phyloP scores from a whole-genome alignment of 2,797 vertebrate genomes.

The Acrossocheilus wenchowensis region DNA sequence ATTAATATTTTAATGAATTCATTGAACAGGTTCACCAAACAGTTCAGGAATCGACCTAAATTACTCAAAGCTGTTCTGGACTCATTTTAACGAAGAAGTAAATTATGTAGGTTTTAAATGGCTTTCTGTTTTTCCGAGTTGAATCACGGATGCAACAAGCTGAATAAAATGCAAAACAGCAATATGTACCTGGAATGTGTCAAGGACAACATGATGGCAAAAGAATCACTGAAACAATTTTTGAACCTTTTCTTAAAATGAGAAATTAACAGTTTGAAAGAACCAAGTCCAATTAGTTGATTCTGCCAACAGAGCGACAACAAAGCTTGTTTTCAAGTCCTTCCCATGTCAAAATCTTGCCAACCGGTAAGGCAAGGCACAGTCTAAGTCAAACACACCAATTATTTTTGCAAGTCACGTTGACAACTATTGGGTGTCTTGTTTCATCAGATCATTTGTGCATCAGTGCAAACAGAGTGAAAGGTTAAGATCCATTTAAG shows the following conservation, averaged over 20 bases:
- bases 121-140: neutral
- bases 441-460: constrained; percentile 11
- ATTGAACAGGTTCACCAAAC: neutral
- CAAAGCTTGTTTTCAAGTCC: neutral
- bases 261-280: neutral
- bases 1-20: neutral
- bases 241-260: neutral
- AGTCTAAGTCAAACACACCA: neutral
- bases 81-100: neutral
- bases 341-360: neutral
- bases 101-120: neutral
- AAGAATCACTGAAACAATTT: neutral
- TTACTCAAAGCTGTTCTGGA: neutral
- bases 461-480: neutral
- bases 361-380: neutral
- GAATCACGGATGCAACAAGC: neutral
- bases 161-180: neutral
- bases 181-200: neutral
- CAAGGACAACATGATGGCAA: neutral
- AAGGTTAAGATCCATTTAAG: neutral
- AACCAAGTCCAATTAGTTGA: neutral
- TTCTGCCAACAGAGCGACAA: neutral
- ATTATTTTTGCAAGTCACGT: neutral
- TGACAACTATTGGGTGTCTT: neutral
- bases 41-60: neutral